Evolutionary conservation across 2,888 invertebrate genomes (phyloP).

Genomic region (Apamea sordens): DNA sequence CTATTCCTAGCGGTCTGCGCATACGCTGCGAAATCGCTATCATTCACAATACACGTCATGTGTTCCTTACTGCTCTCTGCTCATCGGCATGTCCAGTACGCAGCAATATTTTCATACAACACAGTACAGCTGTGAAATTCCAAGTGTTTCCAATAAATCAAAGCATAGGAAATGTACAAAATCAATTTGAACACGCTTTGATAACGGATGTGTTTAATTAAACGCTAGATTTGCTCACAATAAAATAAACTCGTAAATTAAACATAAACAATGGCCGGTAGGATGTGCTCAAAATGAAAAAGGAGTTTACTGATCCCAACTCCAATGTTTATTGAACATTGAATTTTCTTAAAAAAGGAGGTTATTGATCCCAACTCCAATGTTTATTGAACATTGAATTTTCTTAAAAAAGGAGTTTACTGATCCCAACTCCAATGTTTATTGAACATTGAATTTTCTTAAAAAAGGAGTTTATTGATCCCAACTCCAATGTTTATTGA

Average conservation of each 20-base stretch:
- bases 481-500: too few relatives aligned
- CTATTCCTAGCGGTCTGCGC: neutral
- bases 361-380: constrained; percentile 20
- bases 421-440: constrained; percentile 8
- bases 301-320: constrained; percentile 23
- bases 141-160: constrained; percentile 37
- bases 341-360: constrained; percentile 19
- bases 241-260: constrained; percentile 35
- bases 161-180: constrained; percentile 30
- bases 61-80: constrained; percentile 12
- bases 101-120: constrained; percentile 35
- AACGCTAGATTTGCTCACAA: constrained; percentile 14
- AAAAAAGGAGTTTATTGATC: constrained; percentile 39
- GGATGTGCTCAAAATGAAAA: constrained; percentile 26
- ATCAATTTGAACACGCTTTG: constrained; percentile 20
- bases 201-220: constrained; percentile 8
- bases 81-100: constrained; percentile 33
- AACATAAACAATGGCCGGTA: constrained; percentile 6
- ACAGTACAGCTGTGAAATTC: constrained; percentile 36
- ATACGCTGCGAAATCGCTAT: constrained; percentile 37
- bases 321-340: too few relatives aligned
- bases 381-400: too few relatives aligned
- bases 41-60: constrained; percentile 7
- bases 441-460: neutral
- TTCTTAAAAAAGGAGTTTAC: constrained; percentile 31